A percentile compares a stretch with the other conserved stretches of the same genome.
phyloP scores from a whole-genome alignment of 2,113 vertebrate genomes.

The Cynocephalus volans region DNA sequence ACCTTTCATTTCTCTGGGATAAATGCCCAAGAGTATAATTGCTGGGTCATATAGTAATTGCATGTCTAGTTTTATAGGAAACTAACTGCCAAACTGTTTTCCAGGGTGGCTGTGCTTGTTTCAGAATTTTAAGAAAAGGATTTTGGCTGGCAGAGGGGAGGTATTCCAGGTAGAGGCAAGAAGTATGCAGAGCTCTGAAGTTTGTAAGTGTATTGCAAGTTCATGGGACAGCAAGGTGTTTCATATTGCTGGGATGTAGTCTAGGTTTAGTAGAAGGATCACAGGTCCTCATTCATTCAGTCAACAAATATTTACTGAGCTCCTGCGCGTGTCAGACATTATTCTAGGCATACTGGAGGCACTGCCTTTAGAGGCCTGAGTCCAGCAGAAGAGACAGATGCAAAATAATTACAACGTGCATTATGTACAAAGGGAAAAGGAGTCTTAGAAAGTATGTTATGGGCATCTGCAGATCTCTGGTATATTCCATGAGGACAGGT shows the following conservation, averaged over 20 bases:
- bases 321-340: not conserved
- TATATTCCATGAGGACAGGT: not conserved
- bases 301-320: not conserved
- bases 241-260: not conserved
- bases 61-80: conserved; percentile 51
- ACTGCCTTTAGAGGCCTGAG: not conserved
- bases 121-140: conserved; percentile 42
- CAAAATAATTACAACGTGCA: not conserved
- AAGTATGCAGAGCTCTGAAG: not conserved
- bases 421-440: not conserved
- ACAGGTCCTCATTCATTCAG: not conserved
- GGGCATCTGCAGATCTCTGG: not conserved
- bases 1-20: conserved; percentile 37
- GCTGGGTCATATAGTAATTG: not conserved
- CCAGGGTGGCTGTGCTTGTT: not conserved
- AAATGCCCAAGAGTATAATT: not conserved
- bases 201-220: not conserved
- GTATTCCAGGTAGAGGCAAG: not conserved
- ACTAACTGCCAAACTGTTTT: conserved; percentile 5
- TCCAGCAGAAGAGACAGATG: not conserved
- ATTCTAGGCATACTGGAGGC: not conserved
- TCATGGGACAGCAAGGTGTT: not conserved
- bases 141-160: conserved; percentile 26
- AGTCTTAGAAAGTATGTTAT: not conserved
- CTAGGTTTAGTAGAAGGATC: conserved; percentile 36